A percentile compares a stretch with the other conserved stretches of the same genome.
phyloP scores from a whole-genome alignment of 2,797 vertebrate genomes.

The Oreochromis mossambicus region DNA sequence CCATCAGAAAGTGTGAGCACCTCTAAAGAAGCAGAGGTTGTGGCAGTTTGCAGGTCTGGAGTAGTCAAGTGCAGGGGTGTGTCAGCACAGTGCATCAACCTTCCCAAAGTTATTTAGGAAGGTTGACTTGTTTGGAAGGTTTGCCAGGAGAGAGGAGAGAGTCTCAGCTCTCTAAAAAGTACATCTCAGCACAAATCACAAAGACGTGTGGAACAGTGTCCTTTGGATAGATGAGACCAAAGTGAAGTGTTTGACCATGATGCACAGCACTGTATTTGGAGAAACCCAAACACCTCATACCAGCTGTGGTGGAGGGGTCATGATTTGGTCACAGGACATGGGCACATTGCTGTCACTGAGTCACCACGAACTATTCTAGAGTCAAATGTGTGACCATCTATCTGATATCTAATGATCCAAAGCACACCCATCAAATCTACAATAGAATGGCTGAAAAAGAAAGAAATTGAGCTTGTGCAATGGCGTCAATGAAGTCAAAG shows the following conservation, averaged over 20 bases:
- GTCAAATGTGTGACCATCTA: not conserved
- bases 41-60: not conserved
- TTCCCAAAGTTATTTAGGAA: not conserved
- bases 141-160: not conserved
- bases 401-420: not conserved
- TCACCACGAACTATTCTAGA: fast-evolving
- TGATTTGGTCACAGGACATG: not conserved
- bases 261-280: not conserved
- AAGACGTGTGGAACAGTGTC: not conserved
- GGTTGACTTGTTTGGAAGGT: not conserved
- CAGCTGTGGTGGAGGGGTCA: not conserved
- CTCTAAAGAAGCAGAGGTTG: not conserved
- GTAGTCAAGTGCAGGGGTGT: not conserved
- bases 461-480: not conserved
- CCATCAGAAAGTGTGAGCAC: not conserved
- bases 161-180: not conserved
- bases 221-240: not conserved
- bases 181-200: not conserved
- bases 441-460: not conserved
- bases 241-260: not conserved
- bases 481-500: not conserved
- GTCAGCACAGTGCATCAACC: not conserved
- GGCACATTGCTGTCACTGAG: not conserved
- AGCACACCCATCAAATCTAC: not conserved
- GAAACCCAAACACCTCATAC: not conserved